These are phyloP conservation scores for Echinops telfairi DNA, from an alignment of 2,113 vertebrate species.

Conservation along the genomic window DNA sequence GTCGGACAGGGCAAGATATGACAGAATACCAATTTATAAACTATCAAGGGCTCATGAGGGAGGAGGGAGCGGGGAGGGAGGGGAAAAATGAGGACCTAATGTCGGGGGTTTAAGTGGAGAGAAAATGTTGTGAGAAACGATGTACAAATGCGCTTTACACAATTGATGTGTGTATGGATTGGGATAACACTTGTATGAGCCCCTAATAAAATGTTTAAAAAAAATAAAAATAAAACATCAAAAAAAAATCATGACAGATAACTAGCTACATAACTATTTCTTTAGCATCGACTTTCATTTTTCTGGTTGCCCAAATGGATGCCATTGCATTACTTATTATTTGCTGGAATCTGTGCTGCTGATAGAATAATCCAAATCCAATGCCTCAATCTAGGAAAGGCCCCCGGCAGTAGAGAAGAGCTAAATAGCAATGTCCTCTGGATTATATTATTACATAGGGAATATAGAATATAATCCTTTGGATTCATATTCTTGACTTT, in stretches of 20 bases:
- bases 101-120: too few species aligned
- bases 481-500: slow-evolving; percentile 28
- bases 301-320: neutral
- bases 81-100: too few species aligned
- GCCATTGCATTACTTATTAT: slow-evolving; percentile 3
- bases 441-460: neutral
- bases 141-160: too few species aligned
- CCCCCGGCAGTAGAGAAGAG: neutral
- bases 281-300: neutral
- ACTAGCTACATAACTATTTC: neutral
- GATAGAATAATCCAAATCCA: neutral
- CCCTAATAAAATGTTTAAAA: too few species aligned
- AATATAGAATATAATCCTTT: neutral
- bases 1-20: too few species aligned
- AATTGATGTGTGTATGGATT: too few species aligned
- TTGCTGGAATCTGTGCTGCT: neutral
- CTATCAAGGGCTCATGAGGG: too few species aligned
- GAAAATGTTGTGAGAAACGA: too few species aligned
- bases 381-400: neutral
- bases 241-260: neutral
- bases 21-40: too few species aligned
- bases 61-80: too few species aligned
- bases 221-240: too few species aligned
- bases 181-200: too few species aligned
- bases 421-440: neutral